phyloP scores from a whole-genome alignment of 2,113 vertebrate species.

The Eubucco bourcierii region DNA sequence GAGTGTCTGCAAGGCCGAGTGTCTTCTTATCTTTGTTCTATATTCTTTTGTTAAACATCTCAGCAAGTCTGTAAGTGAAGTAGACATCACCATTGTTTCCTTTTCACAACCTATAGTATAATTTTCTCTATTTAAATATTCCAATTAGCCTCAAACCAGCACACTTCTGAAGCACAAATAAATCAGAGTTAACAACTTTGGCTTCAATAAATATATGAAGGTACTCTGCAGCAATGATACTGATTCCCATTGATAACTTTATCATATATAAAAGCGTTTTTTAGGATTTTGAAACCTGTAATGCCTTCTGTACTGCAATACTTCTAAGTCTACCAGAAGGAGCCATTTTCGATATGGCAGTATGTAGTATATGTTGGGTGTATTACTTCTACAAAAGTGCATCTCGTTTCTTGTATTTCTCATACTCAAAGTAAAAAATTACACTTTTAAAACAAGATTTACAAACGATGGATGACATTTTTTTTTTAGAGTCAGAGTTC shows the following conservation, averaged over 20 bases:
- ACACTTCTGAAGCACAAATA: neutral
- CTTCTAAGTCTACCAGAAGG: neutral
- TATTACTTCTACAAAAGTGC: neutral
- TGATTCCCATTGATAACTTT: neutral
- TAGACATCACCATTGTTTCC: too few species aligned
- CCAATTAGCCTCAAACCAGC: too few species aligned
- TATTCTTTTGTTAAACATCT: too few species aligned
- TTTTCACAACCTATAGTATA: too few species aligned
- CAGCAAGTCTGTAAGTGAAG: too few species aligned
- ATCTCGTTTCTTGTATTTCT: neutral
- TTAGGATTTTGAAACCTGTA: neutral
- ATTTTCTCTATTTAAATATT: too few species aligned
- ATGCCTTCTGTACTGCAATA: neutral
- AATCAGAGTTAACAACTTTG: neutral
- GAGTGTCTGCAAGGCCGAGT: too few species aligned
- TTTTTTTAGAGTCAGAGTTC: neutral
- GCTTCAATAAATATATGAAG: conserved; percentile 18
- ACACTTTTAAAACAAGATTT: neutral
- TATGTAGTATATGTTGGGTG: neutral
- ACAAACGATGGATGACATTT: neutral
- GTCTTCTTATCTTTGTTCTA: too few species aligned
- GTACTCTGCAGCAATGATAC: neutral
- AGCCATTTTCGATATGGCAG: neutral
- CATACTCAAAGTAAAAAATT: neutral
- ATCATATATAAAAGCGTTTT: neutral